Evolutionary conservation across 2,888 invertebrate species (phyloP).

Genomic region (Osmoderma eremita): DNA sequence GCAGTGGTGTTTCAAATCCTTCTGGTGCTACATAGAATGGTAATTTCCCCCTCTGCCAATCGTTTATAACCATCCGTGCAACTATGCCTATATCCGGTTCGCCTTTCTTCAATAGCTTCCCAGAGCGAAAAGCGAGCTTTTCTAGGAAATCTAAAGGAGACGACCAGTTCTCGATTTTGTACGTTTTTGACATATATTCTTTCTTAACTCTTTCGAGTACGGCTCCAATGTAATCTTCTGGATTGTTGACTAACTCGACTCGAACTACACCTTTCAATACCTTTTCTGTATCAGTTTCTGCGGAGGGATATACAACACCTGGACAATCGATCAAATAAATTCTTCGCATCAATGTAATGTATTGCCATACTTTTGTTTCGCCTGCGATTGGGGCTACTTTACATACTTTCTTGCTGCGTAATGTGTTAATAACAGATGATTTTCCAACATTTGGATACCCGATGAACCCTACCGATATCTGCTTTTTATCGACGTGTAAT

Average conservation of each 20-base stretch:
- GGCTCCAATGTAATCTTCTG: slow-evolving; percentile 92
- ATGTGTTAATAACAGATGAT: slow-evolving; percentile 96
- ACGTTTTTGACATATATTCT: slow-evolving; percentile 91
- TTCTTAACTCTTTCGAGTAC: slow-evolving; percentile 87
- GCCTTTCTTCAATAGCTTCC: slow-evolving; percentile 95
- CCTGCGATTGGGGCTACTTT: slow-evolving; percentile 99
- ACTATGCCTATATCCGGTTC: slow-evolving; percentile 92
- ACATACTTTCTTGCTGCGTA: slow-evolving; percentile 96
- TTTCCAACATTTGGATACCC: slow-evolving; percentile 99
- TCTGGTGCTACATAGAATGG: slow-evolving; percentile 94
- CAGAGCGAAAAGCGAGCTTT: slow-evolving; percentile 85
- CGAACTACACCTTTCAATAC: slow-evolving; percentile 98
- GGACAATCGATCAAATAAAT: slow-evolving; percentile 99
- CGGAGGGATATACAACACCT: slow-evolving; percentile 96
- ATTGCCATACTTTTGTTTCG: slow-evolving; percentile 99
- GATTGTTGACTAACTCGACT: slow-evolving; percentile 92
- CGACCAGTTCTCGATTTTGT: slow-evolving; percentile 85
- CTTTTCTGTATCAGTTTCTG: slow-evolving; percentile 93
- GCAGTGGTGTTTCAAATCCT: slow-evolving; percentile 77
- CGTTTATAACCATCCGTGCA: slow-evolving; percentile 95
- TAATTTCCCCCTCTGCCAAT: slow-evolving; percentile 97
- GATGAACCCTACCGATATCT: slow-evolving; percentile 98
- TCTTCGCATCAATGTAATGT: slow-evolving; percentile 95
- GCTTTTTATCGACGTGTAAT: slow-evolving; percentile 95
- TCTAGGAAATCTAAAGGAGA: slow-evolving; percentile 90